Conservation (phyloP, 2,797 vertebrate genomes). For the Todus mexicanus region DNA sequence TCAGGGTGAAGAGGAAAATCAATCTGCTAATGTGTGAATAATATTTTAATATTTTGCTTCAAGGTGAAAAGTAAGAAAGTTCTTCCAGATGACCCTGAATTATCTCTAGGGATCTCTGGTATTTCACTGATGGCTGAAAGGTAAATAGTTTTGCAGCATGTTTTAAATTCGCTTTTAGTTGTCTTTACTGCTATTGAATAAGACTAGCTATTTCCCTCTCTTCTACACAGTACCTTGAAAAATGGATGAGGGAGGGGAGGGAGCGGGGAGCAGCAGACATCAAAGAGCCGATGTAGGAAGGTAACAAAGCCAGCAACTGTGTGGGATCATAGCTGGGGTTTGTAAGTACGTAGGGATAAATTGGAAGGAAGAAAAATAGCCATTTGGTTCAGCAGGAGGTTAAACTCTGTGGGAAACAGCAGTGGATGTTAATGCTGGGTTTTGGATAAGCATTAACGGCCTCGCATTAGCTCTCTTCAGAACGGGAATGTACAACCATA, state of each 20-base stretch:
- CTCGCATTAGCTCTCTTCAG: background rate
- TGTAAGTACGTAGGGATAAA: background rate
- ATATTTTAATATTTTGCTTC: conserved; percentile 59
- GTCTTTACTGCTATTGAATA: background rate
- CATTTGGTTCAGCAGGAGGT: background rate
- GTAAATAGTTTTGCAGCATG: conserved; percentile 65
- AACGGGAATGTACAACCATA: background rate
- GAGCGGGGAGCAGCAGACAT: background rate
- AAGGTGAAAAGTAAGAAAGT: conserved; percentile 72
- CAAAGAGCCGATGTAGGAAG: background rate
- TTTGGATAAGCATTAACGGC: background rate
- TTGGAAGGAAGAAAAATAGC: background rate
- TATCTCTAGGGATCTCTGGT: conserved; percentile 47
- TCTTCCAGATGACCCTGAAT: conserved; percentile 69
- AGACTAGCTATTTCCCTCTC: background rate
- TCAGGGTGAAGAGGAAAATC: conserved; percentile 9
- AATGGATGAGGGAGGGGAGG: background rate
- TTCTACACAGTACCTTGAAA: background rate
- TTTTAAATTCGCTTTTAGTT: background rate
- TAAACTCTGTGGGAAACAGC: background rate
- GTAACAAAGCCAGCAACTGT: background rate
- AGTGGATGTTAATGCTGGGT: background rate
- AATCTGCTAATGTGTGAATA: conserved; percentile 21
- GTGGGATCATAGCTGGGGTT: background rate
- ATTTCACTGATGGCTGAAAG: conserved; percentile 67